Evolutionary conservation across 2,113 vertebrate species (phyloP).

Genomic region (Leptocoma aspasia): DNA sequence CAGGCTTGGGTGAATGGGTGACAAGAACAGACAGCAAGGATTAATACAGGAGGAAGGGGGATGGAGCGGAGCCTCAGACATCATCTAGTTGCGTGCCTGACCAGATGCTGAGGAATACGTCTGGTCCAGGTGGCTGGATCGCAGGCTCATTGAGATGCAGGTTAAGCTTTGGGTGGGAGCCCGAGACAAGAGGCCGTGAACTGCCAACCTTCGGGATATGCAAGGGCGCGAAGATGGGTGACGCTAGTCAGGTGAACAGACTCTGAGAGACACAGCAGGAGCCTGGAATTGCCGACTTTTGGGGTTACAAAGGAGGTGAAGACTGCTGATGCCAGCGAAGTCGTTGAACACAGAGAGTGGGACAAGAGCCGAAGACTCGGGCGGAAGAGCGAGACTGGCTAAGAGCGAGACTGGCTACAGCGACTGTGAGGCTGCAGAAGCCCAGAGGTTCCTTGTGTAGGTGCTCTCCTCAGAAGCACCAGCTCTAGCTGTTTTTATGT

Average conservation of each 20-base stretch:
- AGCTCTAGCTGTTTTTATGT: not conserved
- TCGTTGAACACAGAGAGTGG: not conserved
- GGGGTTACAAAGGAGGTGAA: not conserved
- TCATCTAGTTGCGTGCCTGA: not conserved
- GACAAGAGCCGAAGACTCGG: not conserved
- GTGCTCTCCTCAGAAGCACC: not conserved
- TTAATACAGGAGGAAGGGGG: not conserved
- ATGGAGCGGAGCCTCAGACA: not conserved
- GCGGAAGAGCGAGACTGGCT: not conserved
- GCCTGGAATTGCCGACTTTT: not conserved
- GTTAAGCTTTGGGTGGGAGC: not conserved
- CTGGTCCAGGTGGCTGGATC: not conserved
- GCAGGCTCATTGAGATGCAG: not conserved
- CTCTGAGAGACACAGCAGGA: not conserved
- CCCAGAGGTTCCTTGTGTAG: not conserved
- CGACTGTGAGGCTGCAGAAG: not conserved
- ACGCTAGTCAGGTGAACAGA: not conserved
- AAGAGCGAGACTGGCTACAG: not conserved
- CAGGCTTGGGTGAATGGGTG: not conserved
- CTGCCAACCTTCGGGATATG: not conserved
- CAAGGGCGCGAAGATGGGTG: not conserved
- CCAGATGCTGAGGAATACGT: not conserved
- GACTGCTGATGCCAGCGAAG: no score
- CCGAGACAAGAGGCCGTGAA: not conserved
- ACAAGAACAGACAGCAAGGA: not conserved